Evolutionary conservation across 2,888 invertebrate genomes (phyloP).

Genomic region (Pristionchus exspectatus): DNA sequence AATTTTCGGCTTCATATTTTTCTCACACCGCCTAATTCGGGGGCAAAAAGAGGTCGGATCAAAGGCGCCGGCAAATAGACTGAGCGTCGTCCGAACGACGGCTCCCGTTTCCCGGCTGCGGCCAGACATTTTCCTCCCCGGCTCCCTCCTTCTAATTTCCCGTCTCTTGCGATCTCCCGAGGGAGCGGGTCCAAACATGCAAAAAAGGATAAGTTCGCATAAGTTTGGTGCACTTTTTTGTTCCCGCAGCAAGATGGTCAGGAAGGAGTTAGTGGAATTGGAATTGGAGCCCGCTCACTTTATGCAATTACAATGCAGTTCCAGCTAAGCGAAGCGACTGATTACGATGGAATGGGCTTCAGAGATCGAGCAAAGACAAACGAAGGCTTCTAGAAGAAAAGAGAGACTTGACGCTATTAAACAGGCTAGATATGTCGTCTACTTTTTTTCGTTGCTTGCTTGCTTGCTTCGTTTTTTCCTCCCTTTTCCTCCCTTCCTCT

Average conservation of each 20-base stretch:
- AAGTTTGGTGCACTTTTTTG: background rate
- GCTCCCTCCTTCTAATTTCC: constrained; percentile 30
- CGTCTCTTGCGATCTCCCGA: background rate
- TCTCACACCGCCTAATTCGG: background rate
- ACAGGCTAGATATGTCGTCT: background rate
- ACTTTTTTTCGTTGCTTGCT: constrained; percentile 16
- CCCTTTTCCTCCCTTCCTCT: background rate
- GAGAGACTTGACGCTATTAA: background rate
- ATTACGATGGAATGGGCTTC: background rate
- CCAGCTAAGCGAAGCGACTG: background rate
- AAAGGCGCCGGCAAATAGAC: background rate
- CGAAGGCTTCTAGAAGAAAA: background rate
- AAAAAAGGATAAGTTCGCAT: background rate
- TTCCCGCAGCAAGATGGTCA: background rate
- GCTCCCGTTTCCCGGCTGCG: background rate
- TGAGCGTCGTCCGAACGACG: background rate
- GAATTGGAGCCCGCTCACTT: constrained; percentile 19
- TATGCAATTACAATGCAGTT: constrained; percentile 11
- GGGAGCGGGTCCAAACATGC: constrained; percentile 12
- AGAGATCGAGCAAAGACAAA: background rate
- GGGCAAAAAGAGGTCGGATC: background rate
- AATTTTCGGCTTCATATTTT: background rate
- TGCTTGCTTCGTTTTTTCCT: constrained; percentile 14
- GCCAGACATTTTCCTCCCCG: background rate
- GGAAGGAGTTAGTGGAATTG: background rate